Evolutionary conservation across 1,140 invertebrate species (phyloP).

Genomic region (Ridgeia piscesae): DNA sequence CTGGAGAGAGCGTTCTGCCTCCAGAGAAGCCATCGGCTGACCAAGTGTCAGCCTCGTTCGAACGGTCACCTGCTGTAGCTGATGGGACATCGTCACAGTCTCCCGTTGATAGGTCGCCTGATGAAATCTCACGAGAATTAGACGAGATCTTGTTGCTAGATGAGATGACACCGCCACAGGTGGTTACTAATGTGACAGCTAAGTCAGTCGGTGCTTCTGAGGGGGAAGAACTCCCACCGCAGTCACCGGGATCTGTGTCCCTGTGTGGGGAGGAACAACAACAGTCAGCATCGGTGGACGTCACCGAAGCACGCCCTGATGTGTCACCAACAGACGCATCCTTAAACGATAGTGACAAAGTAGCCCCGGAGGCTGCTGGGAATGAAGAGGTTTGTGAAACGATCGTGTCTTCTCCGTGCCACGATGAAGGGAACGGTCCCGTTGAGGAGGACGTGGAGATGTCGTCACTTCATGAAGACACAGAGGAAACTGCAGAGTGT

Average conservation of each 20-base stretch:
- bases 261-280: background rate
- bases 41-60: background rate
- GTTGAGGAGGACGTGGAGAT: background rate
- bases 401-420: background rate
- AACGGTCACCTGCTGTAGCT: background rate
- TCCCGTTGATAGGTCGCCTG: background rate
- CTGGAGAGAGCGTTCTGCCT: background rate
- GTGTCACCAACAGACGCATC: background rate
- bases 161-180: background rate
- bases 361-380: background rate
- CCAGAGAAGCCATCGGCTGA: background rate
- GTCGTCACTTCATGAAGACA: background rate
- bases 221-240: background rate
- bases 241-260: background rate
- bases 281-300: background rate
- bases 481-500: background rate
- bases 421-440: background rate
- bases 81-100: background rate
- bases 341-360: background rate
- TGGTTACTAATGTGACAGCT: background rate
- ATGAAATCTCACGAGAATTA: background rate
- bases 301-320: background rate
- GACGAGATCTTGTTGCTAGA: background rate
- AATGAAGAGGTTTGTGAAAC: background rate
- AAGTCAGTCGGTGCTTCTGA: background rate